Percentiles rank a stretch among this genome's conserved stretches.
Conservation (phyloP, 2,888 invertebrate genomes). For the Pharmacophagus antenor region DNA sequence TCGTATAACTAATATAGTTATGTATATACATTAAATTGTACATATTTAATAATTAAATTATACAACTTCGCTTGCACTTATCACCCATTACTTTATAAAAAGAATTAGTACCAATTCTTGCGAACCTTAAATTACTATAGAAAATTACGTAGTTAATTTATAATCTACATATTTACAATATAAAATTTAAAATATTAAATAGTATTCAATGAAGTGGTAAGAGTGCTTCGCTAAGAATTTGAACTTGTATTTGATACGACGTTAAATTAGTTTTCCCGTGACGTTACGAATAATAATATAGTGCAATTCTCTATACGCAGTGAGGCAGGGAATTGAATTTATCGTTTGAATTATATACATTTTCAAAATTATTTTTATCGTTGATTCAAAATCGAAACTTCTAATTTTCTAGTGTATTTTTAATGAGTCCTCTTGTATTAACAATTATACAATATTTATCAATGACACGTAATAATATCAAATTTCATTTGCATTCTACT, state of each 20-base stretch:
- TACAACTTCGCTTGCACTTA: not conserved
- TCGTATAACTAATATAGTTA: no score
- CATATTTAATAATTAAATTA: not conserved
- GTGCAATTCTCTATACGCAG: not conserved
- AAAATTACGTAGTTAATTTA: conserved; percentile 3
- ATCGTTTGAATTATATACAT: no score
- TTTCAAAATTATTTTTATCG: no score
- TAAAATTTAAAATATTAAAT: not conserved
- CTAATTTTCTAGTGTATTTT: no score
- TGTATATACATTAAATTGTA: not conserved
- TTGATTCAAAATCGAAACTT: no score
- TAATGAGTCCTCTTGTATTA: no score
- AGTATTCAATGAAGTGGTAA: not conserved
- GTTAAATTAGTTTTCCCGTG: not conserved
- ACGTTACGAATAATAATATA: not conserved
- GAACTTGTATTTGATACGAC: not conserved
- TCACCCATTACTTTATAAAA: not conserved
- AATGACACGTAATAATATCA: no score
- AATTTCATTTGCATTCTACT: no score
- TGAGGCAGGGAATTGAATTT: not conserved
- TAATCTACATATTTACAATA: conserved; percentile 9
- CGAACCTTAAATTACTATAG: not conserved
- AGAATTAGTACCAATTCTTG: not conserved
- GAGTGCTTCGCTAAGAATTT: not conserved
- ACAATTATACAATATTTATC: no score